Evolutionary conservation across 2,797 vertebrate genomes (phyloP).

Genomic region (Pseudopleuronectes americanus): DNA sequence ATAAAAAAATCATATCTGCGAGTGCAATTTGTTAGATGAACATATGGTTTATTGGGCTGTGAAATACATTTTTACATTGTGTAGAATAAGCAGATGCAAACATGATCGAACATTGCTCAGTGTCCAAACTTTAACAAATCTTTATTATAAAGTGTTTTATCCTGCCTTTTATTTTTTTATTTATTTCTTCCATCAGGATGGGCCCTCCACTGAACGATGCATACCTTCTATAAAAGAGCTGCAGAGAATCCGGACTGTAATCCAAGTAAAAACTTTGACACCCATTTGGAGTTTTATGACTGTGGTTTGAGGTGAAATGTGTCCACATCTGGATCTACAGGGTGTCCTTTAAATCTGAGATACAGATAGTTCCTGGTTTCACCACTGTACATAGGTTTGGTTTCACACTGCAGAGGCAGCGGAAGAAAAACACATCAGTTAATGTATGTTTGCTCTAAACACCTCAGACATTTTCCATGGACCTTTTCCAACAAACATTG

Average conservation of each 20-base stretch:
- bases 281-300: neutral
- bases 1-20: neutral
- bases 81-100: neutral
- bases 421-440: conserved; percentile 56
- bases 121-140: neutral
- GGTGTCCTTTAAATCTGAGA: conserved; percentile 24
- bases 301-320: conserved; percentile 1
- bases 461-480: conserved; percentile 55
- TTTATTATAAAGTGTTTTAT: conserved; percentile 8
- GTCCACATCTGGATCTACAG: neutral
- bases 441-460: conserved; percentile 57
- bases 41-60: neutral
- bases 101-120: no score
- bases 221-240: no score
- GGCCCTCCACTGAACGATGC: neutral
- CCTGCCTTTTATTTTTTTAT: conserved; percentile 1
- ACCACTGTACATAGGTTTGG: conserved; percentile 20
- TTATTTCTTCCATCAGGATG: neutral
- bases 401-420: conserved; percentile 23
- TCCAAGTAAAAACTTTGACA: conserved; percentile 3
- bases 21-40: neutral
- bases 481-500: conserved; percentile 41
- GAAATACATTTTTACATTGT: conserved; percentile 1
- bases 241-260: neutral
- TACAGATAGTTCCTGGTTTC: conserved; percentile 31